Evolutionary conservation across 1,140 invertebrate species (phyloP), one percentile per base, ranked within the genome.

Genomic region (Hyphantria cunea): DNA sequence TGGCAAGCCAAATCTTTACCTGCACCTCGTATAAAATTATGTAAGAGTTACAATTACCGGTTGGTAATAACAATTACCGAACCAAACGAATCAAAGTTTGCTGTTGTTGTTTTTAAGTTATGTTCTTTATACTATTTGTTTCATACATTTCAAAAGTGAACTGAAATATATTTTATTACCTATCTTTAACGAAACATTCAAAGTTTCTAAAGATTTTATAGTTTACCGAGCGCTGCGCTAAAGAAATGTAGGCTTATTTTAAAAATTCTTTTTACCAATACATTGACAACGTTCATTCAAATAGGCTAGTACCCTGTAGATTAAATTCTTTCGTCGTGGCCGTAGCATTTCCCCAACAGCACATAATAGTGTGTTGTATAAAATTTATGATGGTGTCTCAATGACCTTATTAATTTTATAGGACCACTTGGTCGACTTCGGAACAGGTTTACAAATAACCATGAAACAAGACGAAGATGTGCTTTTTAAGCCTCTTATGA

Each of bases 371-470:
- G 52, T 58, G 66, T 69, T 74, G 62, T 71, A 64, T 75, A 78
- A 32, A 74, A 75, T 82, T 78, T 80, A 82, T 70, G 64, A 55
- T 64, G 56, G 66, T 74, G 68, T 66, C 72, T 70, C 55, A 73
- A 72, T 71, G 80, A 78, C 78, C 80, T 85, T 85, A 84, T 85
- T 87, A 84, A 82, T 84, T 84, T 86, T 85, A 86, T 86, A 71
- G 74, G 73, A 72, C 80, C 80, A 72, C 81, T 83, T 72, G 73
- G 67, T 67, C 66, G 66, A 66, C 65, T 66, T 73, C 31, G 60
- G 64, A 85, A 87, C 84, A 76, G 80, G 84, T 87, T 87, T 79
- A 54, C 51, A 49, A 41, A 64, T 45, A 42, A 33, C 53, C n/a
- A 53, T 56, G 62, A 48, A 44, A 60, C 59, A 34, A 61, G 45